phyloP scores from a whole-genome alignment of 2,113 vertebrate species.

The Junco hyemalis region DNA sequence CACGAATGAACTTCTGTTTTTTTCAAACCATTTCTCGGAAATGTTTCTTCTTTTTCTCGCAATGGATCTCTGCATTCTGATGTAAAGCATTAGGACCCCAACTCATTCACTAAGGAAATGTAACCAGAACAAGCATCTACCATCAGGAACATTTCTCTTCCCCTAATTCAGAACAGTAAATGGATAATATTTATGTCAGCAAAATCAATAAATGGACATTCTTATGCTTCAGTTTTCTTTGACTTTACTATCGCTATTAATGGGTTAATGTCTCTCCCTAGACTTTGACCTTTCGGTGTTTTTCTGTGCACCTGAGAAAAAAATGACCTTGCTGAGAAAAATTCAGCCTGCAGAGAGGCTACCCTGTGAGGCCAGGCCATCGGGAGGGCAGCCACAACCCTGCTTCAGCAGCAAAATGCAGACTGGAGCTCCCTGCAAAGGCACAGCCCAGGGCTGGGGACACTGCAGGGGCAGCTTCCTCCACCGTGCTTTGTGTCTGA shows the following conservation, averaged over 20 bases:
- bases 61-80: neutral
- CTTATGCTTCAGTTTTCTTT: neutral
- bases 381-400: neutral
- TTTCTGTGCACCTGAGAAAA: neutral
- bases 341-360: neutral
- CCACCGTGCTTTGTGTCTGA: fast-evolving
- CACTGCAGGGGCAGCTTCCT: neutral
- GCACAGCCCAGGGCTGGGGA: fast-evolving
- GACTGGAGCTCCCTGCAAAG: neutral
- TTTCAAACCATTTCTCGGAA: neutral
- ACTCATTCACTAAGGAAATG: neutral
- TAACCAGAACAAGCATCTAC: neutral
- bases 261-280: neutral
- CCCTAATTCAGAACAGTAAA: neutral
- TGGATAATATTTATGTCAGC: neutral
- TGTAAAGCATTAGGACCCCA: neutral
- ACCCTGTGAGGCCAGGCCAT: neutral
- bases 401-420: fast-evolving
- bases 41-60: neutral
- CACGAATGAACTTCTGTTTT: neutral
- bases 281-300: neutral
- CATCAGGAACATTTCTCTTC: neutral
- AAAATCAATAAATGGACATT: neutral
- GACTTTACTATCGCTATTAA: neutral
- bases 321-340: neutral